A percentile compares a stretch with the other conserved stretches of the same genome.
phyloP scores from a whole-genome alignment of 2,888 invertebrate species.

The Ligdia adustata region DNA sequence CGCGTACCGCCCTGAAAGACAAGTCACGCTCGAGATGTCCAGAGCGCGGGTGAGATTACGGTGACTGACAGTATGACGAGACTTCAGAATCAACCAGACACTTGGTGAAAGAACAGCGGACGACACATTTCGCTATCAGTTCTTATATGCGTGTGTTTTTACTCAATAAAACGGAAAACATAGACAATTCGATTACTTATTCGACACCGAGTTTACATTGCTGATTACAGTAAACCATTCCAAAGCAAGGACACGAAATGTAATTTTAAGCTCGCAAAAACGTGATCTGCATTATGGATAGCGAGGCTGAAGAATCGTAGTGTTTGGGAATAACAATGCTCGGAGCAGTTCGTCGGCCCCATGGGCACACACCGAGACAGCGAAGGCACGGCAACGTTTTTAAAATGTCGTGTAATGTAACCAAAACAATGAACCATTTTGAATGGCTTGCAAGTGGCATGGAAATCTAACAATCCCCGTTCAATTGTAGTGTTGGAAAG shows the following conservation, averaged over 20 bases:
- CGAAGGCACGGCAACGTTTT: constrained; percentile 49
- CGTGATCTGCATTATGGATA: constrained; percentile 73
- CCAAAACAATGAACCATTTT: constrained; percentile 40
- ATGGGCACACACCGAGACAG: constrained; percentile 65
- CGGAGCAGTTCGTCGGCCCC: constrained; percentile 73
- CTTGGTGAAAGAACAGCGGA: constrained; percentile 49
- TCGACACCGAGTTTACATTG: constrained; percentile 3
- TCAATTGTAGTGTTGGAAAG: constrained; percentile 32
- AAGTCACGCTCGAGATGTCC: constrained; percentile 74
- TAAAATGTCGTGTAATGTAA: constrained; percentile 58
- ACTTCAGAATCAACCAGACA: constrained; percentile 52
- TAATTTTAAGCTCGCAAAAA: constrained; percentile 57
- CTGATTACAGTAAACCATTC: constrained; percentile 34
- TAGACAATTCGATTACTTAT: background rate
- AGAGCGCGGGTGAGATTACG: constrained; percentile 51
- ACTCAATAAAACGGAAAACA: background rate
- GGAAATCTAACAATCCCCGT: constrained; percentile 28
- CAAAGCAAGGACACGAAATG: constrained; percentile 58
- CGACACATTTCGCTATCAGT: constrained; percentile 26
- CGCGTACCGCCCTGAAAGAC: constrained; percentile 66
- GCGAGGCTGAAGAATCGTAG: constrained; percentile 55
- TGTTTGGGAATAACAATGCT: constrained; percentile 78
- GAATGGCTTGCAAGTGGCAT: constrained; percentile 14
- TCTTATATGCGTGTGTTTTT: constrained; percentile 19
- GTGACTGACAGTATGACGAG: constrained; percentile 43